Conservation (phyloP, 2,113 vertebrate genomes). For the Chunga burmeisteri region DNA sequence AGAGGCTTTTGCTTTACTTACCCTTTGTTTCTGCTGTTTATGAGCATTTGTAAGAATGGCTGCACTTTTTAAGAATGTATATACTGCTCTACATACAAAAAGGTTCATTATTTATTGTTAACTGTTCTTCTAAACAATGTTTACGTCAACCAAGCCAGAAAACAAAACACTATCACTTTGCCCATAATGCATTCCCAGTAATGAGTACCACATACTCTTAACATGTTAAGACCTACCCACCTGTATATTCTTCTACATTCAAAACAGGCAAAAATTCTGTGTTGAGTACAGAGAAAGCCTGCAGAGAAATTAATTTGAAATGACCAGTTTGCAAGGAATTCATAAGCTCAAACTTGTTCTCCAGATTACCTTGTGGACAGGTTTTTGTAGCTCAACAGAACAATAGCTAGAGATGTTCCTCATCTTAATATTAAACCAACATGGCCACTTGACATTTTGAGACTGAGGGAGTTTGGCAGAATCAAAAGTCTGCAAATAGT, state of each 20-base stretch:
- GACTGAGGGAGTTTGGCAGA: neutral
- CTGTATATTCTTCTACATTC: neutral
- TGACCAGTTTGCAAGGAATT: neutral
- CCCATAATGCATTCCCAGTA: neutral
- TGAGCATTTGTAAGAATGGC: neutral
- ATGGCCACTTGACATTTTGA: neutral
- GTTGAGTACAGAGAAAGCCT: neutral
- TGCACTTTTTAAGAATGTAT: neutral
- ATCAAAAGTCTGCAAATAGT: neutral
- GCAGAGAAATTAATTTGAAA: neutral
- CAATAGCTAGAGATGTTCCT: neutral
- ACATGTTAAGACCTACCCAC: neutral
- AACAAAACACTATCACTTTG: neutral
- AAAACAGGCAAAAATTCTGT: neutral
- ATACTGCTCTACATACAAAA: neutral
- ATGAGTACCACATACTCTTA: neutral
- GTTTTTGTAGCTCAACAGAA: neutral
- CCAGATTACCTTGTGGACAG: neutral
- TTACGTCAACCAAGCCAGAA: neutral
- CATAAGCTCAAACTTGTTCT: neutral
- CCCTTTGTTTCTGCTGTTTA: neutral
- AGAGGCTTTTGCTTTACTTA: neutral
- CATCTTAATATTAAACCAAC: neutral
- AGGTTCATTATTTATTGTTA: neutral
- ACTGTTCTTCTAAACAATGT: neutral